A percentile compares a stretch with the other conserved stretches of the same genome.
These are phyloP conservation scores for Ceryle rudis DNA, from an alignment of 2,797 vertebrate genomes.

Conservation along the genomic window DNA sequence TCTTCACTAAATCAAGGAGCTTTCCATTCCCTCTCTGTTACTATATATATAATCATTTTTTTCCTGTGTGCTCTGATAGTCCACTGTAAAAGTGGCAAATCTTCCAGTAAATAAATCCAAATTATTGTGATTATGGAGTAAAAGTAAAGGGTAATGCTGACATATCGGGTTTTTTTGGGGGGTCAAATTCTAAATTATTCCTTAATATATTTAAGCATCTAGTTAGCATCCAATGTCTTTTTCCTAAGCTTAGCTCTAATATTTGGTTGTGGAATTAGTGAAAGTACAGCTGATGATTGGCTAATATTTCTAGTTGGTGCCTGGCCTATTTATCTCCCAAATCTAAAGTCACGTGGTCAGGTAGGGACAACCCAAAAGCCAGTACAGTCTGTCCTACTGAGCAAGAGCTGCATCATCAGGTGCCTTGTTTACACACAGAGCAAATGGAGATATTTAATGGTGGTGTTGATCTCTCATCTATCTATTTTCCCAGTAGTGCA, in stretches of 20 bases:
- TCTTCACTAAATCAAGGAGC: slow-evolving; percentile 12
- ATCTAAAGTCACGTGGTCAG: not conserved
- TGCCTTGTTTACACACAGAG: not conserved
- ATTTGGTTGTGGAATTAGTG: not conserved
- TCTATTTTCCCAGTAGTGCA: not conserved
- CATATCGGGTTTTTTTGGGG: not conserved
- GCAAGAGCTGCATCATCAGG: not conserved
- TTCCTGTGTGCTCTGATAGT: not conserved
- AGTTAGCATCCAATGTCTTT: not conserved
- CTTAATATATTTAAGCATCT: not conserved
- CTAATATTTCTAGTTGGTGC: not conserved
- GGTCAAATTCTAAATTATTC: not conserved
- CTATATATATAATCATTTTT: not conserved
- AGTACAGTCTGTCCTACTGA: not conserved
- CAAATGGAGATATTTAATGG: slow-evolving; percentile 1
- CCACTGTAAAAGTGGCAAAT: not conserved
- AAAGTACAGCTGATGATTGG: not conserved
- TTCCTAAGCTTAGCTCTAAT: not conserved
- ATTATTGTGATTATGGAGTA: not conserved
- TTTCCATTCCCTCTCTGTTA: not conserved
- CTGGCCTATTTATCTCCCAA: not conserved
- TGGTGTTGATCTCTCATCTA: not conserved
- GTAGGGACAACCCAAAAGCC: not conserved
- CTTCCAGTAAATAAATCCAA: not conserved
- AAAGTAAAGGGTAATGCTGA: not conserved